These are phyloP conservation scores for Glaucidium brasilianum DNA, from an alignment of 2,113 vertebrate genomes.

Conservation along the genomic window DNA sequence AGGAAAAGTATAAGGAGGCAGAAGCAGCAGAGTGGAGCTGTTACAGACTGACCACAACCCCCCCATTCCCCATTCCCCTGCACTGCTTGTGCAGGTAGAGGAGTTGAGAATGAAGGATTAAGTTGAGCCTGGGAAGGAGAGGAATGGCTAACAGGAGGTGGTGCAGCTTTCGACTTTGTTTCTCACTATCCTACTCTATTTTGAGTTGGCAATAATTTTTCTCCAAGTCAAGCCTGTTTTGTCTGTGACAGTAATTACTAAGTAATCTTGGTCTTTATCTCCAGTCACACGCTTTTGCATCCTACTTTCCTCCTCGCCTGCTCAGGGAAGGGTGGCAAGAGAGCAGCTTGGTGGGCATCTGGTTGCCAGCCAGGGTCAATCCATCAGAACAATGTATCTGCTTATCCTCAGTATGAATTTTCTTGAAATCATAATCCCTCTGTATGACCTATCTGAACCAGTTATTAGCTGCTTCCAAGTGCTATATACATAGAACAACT, in stretches of 20 bases:
- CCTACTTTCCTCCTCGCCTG: background rate
- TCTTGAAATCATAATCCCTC: background rate
- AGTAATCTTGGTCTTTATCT: background rate
- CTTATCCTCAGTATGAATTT: background rate
- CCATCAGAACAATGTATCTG: background rate
- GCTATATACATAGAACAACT: background rate
- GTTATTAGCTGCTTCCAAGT: background rate
- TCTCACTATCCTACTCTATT: background rate
- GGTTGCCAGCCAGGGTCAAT: background rate
- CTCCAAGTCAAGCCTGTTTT: background rate
- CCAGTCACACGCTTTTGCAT: background rate
- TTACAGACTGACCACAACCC: fast-evolving
- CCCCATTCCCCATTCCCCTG: background rate
- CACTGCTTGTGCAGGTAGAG: background rate
- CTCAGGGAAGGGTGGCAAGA: background rate
- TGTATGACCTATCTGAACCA: background rate
- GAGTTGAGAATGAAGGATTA: background rate
- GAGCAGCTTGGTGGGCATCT: background rate
- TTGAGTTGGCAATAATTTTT: background rate
- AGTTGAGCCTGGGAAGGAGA: background rate
- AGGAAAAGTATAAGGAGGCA: background rate
- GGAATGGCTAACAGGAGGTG: background rate
- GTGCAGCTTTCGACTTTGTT: background rate
- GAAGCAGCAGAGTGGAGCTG: background rate
- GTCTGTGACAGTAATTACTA: background rate